Evolutionary conservation across 2,113 vertebrate genomes (phyloP).

Genomic region (Pterocles burchelli): DNA sequence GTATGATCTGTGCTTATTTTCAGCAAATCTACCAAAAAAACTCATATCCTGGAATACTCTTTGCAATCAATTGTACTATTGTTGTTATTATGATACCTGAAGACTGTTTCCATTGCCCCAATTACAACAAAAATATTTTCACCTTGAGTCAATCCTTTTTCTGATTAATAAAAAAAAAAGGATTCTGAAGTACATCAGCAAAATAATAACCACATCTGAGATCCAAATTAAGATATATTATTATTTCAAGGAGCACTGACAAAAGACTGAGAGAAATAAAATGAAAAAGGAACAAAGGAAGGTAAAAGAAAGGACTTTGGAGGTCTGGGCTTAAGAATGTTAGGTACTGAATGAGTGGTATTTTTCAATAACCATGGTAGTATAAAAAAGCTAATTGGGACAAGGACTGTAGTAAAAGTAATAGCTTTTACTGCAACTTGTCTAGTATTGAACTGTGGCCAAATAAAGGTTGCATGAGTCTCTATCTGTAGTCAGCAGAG

Average conservation of each 20-base stretch:
- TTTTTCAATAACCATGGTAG: not conserved
- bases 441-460: not conserved
- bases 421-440: not conserved
- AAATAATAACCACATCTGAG: not conserved
- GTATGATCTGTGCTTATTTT: not conserved
- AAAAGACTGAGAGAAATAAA: not conserved
- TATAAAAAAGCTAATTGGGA: not conserved
- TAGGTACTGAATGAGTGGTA: not conserved
- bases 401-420: not conserved
- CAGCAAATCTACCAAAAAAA: not conserved
- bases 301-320: not conserved
- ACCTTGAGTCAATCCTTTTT: not conserved
- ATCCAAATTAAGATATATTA: not conserved
- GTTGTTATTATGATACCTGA: not conserved
- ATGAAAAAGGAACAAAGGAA: not conserved
- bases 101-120: not conserved
- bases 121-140: not conserved
- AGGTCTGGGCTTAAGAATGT: not conserved
- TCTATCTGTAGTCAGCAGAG: not conserved
- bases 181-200: not conserved
- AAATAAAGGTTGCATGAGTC: not conserved
- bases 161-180: not conserved
- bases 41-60: not conserved
- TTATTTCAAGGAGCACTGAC: not conserved
- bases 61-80: not conserved